Conservation (phyloP, 2,888 invertebrate species). For the Tetragnatha montana region DNA sequence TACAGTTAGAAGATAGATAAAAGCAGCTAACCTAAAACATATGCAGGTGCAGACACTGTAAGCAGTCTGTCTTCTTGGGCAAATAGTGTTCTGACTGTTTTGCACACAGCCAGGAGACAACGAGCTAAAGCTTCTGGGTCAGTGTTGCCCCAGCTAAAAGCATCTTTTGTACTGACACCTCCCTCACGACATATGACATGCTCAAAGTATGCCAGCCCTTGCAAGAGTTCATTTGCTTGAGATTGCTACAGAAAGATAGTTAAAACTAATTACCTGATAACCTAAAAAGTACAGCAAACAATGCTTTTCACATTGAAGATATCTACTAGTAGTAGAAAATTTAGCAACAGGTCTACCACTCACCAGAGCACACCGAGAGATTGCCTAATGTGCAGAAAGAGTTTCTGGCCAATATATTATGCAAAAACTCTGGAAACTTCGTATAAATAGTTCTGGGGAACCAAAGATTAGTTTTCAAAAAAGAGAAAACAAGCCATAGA, state of each 20-base stretch:
- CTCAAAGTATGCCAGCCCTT: constrained; percentile 79
- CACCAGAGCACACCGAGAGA: no score
- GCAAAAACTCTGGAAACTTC: no score
- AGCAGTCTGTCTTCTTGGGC: constrained; percentile 76
- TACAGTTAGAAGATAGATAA: neutral
- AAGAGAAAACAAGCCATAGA: no score
- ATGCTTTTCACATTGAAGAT: no score
- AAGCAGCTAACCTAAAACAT: constrained; percentile 62
- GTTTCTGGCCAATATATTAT: no score
- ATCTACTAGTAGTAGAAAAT: no score
- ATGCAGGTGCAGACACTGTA: constrained; percentile 65
- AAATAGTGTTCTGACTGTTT: constrained; percentile 75
- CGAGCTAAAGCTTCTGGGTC: constrained; percentile 77
- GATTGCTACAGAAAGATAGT: constrained; percentile 73
- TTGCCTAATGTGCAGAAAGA: no score
- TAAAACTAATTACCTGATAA: no score
- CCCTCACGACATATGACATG: constrained; percentile 71
- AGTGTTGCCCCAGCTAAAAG: constrained; percentile 74
- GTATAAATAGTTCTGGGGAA: no score
- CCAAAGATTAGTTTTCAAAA: no score
- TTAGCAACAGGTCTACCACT: no score
- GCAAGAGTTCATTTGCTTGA: constrained; percentile 80
- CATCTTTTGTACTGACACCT: constrained; percentile 62
- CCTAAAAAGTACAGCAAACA: no score
- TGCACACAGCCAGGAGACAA: constrained; percentile 79